phyloP scores from a whole-genome alignment of 2,113 vertebrate species.

The Capreolus pygargus region DNA sequence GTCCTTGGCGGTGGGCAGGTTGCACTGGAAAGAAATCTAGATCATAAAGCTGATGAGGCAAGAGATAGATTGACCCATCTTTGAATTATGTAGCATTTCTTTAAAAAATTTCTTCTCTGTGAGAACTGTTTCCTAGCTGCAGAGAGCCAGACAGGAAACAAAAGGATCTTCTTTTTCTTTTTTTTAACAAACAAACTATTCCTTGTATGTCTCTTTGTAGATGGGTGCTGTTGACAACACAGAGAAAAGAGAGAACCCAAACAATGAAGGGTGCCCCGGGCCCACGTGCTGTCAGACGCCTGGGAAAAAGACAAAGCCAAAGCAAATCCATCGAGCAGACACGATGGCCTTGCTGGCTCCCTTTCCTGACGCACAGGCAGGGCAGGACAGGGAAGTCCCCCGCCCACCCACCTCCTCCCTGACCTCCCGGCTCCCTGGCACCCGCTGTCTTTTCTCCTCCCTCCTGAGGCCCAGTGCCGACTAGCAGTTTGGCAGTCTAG shows the following conservation, averaged over 20 bases:
- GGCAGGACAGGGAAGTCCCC: background rate
- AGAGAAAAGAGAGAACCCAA: slow-evolving; percentile 6
- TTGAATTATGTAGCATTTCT: slow-evolving; percentile 51
- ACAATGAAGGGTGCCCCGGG: slow-evolving; percentile 2
- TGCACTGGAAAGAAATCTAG: background rate
- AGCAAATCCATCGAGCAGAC: background rate
- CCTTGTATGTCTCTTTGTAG: slow-evolving; percentile 30
- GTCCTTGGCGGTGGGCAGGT: background rate
- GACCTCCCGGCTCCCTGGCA: background rate
- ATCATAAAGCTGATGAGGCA: background rate
- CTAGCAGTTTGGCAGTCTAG: background rate
- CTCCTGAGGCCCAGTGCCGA: background rate
- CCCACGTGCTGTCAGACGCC: background rate
- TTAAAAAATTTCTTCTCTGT: background rate
- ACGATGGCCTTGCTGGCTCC: background rate
- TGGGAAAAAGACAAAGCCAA: slow-evolving; percentile 29
- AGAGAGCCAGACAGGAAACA: slow-evolving; percentile 53
- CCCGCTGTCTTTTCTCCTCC: background rate
- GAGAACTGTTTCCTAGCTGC: slow-evolving; percentile 43
- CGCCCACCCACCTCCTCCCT: background rate
- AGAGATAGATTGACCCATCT: background rate
- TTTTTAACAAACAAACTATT: slow-evolving; percentile 1
- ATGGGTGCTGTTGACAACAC: slow-evolving; percentile 12
- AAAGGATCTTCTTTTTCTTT: background rate
- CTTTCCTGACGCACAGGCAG: background rate